Percentiles rank a stretch among this genome's conserved stretches.
phyloP scores from a whole-genome alignment of 2,797 vertebrate genomes.

The Gymnothorax javanicus region DNA sequence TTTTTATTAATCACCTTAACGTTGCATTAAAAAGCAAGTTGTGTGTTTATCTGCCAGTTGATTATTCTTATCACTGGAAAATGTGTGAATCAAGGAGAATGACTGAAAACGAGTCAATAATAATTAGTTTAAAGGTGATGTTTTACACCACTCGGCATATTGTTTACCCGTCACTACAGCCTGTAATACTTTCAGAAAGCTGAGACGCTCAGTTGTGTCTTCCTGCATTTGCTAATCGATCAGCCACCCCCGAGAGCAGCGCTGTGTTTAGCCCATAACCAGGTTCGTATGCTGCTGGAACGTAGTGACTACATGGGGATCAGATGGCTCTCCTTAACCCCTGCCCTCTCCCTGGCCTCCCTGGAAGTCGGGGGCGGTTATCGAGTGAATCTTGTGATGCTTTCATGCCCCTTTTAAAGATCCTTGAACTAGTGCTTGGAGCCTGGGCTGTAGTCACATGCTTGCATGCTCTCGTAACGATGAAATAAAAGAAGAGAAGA shows the following conservation, averaged over 20 bases:
- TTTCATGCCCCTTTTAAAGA: not conserved
- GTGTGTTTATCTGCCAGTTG: no score
- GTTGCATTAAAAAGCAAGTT: no score
- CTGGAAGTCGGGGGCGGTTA: not conserved
- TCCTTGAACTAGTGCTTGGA: not conserved
- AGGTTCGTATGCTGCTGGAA: slow-evolving; percentile 40
- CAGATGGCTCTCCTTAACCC: slow-evolving; percentile 54
- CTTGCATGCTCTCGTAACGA: not conserved
- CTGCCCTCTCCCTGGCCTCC: slow-evolving; percentile 6
- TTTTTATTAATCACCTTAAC: no score
- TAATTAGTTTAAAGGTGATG: no score
- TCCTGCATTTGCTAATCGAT: not conserved
- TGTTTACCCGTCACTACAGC: no score
- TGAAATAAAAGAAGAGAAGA: not conserved
- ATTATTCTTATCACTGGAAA: no score
- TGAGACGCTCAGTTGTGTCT: not conserved
- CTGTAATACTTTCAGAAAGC: not conserved
- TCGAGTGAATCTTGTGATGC: slow-evolving; percentile 48
- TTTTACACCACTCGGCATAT: no score
- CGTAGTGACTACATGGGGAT: slow-evolving; percentile 61
- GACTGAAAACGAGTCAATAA: no score
- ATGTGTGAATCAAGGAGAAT: no score
- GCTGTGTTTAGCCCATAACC: slow-evolving; percentile 51
- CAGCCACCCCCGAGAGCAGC: not conserved
- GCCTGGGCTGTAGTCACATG: not conserved